A percentile compares a stretch with the other conserved stretches of the same genome.
Conservation (phyloP, 2,113 vertebrate genomes). For the Sakesphorus luctuosus region DNA sequence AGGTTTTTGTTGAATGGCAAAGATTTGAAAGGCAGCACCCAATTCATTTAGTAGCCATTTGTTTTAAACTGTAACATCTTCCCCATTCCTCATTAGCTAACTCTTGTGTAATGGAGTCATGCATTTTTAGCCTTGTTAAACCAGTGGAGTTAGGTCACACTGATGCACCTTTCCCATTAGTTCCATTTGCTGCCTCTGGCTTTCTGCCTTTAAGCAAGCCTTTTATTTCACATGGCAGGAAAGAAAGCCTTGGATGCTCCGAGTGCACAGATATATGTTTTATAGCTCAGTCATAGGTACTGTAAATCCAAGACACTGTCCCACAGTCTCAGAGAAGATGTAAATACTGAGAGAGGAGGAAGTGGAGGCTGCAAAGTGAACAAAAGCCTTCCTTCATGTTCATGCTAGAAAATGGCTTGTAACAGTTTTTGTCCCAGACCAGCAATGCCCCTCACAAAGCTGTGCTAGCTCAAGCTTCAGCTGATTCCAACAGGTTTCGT, state of each 20-base stretch:
- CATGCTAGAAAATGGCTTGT: not conserved
- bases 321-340: constrained; percentile 27
- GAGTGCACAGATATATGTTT: not conserved
- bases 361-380: not conserved
- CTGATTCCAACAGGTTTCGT: not conserved
- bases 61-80: constrained; percentile 83
- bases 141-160: constrained; percentile 72
- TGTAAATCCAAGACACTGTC: constrained; percentile 14
- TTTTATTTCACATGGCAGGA: constrained; percentile 37
- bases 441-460: not conserved
- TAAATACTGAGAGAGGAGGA: constrained; percentile 11
- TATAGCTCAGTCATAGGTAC: constrained; percentile 16
- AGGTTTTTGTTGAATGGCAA: constrained; percentile 78
- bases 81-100: constrained; percentile 81
- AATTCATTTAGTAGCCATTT: constrained; percentile 82
- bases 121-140: constrained; percentile 78
- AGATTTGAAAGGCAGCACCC: constrained; percentile 78
- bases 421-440: not conserved
- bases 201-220: not conserved
- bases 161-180: constrained; percentile 61
- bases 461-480: not conserved
- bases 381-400: constrained; percentile 25
- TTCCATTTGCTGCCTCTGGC: constrained; percentile 30
- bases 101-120: constrained; percentile 85
- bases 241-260: not conserved